Percentiles rank a stretch among this genome's conserved stretches.
phyloP scores from a whole-genome alignment of 2,113 vertebrate genomes.

The Kryptolebias marmoratus region DNA sequence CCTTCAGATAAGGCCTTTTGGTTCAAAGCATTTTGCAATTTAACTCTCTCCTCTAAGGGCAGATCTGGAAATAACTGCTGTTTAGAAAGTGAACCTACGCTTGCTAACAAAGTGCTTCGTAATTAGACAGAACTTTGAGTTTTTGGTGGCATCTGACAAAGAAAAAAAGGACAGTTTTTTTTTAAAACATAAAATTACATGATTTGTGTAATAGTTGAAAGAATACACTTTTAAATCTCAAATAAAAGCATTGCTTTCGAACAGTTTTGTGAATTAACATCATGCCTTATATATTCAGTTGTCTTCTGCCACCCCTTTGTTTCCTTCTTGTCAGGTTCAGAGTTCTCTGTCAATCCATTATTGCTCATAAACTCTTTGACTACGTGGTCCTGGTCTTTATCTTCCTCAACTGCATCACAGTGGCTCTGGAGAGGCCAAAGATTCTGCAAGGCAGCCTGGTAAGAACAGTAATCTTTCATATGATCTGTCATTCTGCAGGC shows the following conservation, averaged over 20 bases:
- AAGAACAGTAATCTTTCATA: slow-evolving; percentile 46
- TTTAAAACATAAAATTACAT: neutral
- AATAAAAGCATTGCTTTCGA: neutral
- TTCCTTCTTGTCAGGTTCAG: slow-evolving; percentile 85
- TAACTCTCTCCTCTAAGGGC: neutral
- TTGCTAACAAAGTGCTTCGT: neutral
- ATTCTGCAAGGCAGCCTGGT: slow-evolving; percentile 94
- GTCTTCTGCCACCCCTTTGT: neutral
- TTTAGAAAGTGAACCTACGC: neutral
- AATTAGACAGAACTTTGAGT: neutral
- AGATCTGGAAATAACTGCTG: neutral
- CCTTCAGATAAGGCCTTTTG: neutral
- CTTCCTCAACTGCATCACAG: slow-evolving; percentile 98
- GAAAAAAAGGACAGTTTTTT: neutral
- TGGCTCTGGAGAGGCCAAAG: slow-evolving; percentile 95
- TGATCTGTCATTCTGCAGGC: neutral
- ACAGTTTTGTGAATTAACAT: neutral
- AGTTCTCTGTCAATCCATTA: slow-evolving; percentile 92
- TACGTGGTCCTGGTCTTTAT: slow-evolving; percentile 95
- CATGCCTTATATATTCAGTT: neutral
- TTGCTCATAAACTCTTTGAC: slow-evolving; percentile 97
- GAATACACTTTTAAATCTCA: neutral
- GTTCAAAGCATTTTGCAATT: neutral
- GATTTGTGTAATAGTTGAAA: neutral
- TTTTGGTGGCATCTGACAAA: neutral